Evolutionary conservation across 2,888 invertebrate genomes (phyloP).

Genomic region (Andrena minutula): DNA sequence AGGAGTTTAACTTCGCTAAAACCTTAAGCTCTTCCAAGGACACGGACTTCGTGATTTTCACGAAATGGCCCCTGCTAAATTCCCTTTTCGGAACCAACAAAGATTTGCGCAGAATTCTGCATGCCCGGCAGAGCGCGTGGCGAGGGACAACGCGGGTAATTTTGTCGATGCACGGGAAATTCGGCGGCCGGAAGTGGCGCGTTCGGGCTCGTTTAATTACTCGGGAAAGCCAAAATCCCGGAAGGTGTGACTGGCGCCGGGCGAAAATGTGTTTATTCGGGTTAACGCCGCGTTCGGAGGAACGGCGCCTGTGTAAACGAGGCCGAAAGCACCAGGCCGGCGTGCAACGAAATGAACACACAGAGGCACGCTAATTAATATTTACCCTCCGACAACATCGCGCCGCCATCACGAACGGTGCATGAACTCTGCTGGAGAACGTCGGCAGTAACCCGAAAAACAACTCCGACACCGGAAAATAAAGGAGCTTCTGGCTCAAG

Average conservation of each 20-base stretch:
- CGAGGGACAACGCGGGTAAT: constrained; percentile 41
- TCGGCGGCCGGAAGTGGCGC: constrained; percentile 35
- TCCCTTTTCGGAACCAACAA: neutral
- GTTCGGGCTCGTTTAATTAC: constrained; percentile 67
- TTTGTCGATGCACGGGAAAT: constrained; percentile 38
- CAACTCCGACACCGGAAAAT: constrained; percentile 26
- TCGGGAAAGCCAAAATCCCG: constrained; percentile 69
- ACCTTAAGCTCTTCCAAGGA: too few species aligned
- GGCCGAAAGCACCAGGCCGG: constrained; percentile 54
- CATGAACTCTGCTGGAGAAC: constrained; percentile 1
- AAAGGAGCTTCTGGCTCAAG: constrained; percentile 9
- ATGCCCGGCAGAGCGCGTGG: neutral
- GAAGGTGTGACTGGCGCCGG: constrained; percentile 70
- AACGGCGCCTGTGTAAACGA: constrained; percentile 59
- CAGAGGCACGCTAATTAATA: constrained; percentile 83
- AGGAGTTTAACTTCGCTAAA: too few species aligned
- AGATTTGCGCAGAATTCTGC: neutral
- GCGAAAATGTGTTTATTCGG: constrained; percentile 73
- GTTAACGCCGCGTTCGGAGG: constrained; percentile 65
- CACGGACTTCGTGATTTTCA: too few species aligned
- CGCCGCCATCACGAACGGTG: constrained; percentile 74
- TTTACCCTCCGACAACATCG: constrained; percentile 83
- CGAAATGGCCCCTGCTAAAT: too few species aligned
- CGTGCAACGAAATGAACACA: constrained; percentile 81
- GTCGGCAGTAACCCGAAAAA: constrained; percentile 20